Evolutionary conservation across 2,888 invertebrate genomes (phyloP).

Genomic region (Odontomyia ornata): DNA sequence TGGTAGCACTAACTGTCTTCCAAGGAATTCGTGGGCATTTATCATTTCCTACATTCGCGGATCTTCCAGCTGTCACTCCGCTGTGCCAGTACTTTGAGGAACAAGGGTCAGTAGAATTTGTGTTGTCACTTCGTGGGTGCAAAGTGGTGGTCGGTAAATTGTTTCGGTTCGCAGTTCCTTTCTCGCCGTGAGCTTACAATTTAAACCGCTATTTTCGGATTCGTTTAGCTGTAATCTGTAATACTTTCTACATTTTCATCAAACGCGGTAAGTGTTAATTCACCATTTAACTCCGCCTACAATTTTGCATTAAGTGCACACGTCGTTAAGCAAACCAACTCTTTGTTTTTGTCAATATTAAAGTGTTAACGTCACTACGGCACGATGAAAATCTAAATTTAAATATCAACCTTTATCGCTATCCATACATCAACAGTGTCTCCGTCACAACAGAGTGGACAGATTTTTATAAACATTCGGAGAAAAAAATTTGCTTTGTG

Average conservation of each 20-base stretch:
- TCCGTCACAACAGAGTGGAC: background rate
- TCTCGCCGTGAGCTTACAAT: background rate
- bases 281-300: background rate
- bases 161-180: background rate
- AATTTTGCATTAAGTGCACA: background rate
- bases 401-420: too few species aligned
- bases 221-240: background rate
- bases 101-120: slow-evolving; percentile 1
- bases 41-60: background rate
- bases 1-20: too few species aligned
- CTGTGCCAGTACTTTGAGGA: too few species aligned
- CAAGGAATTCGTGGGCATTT: background rate
- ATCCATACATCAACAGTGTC: too few species aligned
- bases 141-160: background rate
- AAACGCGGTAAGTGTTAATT: background rate
- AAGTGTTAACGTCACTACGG: background rate
- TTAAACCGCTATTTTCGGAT: background rate
- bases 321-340: background rate
- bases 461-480: background rate
- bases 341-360: background rate
- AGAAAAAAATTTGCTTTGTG: background rate
- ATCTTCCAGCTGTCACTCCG: background rate
- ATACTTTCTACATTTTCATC: background rate
- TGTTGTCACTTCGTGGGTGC: background rate
- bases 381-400: background rate